Base-by-base conservation (phyloP, 92 coral and sea anemone genomes). In the Pocillopora meandrina region DNA sequence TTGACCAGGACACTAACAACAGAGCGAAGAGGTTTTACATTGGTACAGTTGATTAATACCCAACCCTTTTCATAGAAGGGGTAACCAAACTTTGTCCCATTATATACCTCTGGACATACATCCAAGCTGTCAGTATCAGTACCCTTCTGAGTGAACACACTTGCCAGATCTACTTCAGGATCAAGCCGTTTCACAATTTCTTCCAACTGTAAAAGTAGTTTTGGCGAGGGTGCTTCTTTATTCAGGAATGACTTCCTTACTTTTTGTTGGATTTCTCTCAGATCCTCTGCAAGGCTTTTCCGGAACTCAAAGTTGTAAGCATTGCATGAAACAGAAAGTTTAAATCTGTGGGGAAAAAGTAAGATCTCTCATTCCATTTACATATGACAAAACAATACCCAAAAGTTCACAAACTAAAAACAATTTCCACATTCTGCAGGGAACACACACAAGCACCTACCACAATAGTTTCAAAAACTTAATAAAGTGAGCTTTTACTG, bases 51-150 rank as follows among this genome's bases (percentile, higher is more conserved):
- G 10, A 69, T 58, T 1, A 66, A 75, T 23, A 49, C 84, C 89
- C 85, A 89, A 10, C 89, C 87, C 19, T 35, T 52, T 1, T 71
- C 80, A 33, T 84, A 89, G 59, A 65, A 89, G 3, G 92, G 92
- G 35, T 89, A 68, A 19, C 89, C 86, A 52, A 47, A 67, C 23
- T 59, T 74, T 11, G 58, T 61, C n/a, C 88, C 91, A 35, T 76
- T 81, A 63, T 64, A 88, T 63, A 56, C 47, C 77, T 88, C 91
- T 17, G 91, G 91, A 68, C 88, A 88, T 23, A 88, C 91, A 65
- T 84, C 91, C 21, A 88, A 65, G 13, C 61, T 67, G 16, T 35
- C 82, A 12, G 68, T 75, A 14, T 64, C 65, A 20, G 23, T 20
- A 36, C n/a, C 47, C 21, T 60, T 56, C 8, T 59, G 59, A 61